A percentile compares a stretch with the other conserved stretches of the same genome.
These are phyloP conservation scores for Latheticus oryzae DNA, from an alignment of 2,888 invertebrate species.

Conservation along the genomic window DNA sequence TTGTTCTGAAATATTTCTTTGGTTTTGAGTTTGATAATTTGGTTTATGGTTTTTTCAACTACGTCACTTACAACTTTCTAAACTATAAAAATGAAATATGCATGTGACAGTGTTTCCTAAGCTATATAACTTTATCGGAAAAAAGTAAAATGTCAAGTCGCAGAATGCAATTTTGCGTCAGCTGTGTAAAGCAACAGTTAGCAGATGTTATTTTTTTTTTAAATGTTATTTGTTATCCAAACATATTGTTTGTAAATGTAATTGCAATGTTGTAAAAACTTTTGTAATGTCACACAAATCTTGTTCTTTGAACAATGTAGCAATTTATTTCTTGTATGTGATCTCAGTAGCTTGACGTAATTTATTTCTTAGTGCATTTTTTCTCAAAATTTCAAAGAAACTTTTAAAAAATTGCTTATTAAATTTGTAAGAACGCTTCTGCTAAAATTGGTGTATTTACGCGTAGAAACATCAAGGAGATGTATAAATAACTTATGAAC, in stretches of 20 bases:
- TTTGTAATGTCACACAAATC: too few species aligned
- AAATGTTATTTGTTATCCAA: too few species aligned
- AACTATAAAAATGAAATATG: constrained; percentile 23
- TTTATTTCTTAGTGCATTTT: neutral
- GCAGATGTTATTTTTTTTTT: too few species aligned
- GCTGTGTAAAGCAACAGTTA: too few species aligned
- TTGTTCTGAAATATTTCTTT: too few species aligned
- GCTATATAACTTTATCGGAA: constrained; percentile 13
- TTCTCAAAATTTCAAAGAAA: neutral
- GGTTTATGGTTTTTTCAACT: constrained; percentile 1
- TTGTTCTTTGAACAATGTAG: too few species aligned
- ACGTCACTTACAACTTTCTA: constrained; percentile 17
- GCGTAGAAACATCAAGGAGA: neutral
- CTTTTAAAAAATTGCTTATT: constrained; percentile 6
- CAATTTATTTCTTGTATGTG: too few species aligned
- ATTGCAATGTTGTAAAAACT: too few species aligned
- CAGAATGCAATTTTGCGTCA: too few species aligned
- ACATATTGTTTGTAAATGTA: too few species aligned
- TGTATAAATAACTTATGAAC: constrained; percentile 16
- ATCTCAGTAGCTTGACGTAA: neutral
- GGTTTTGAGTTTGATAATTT: constrained; percentile 1
- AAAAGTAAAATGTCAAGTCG: too few species aligned
- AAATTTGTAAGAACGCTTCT: constrained; percentile 4
- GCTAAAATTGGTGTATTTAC: constrained; percentile 2
- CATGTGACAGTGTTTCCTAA: constrained; percentile 13